Base-by-base conservation (phyloP, 2,888 invertebrate genomes). In the Heteromyza rotundicornis region DNA sequence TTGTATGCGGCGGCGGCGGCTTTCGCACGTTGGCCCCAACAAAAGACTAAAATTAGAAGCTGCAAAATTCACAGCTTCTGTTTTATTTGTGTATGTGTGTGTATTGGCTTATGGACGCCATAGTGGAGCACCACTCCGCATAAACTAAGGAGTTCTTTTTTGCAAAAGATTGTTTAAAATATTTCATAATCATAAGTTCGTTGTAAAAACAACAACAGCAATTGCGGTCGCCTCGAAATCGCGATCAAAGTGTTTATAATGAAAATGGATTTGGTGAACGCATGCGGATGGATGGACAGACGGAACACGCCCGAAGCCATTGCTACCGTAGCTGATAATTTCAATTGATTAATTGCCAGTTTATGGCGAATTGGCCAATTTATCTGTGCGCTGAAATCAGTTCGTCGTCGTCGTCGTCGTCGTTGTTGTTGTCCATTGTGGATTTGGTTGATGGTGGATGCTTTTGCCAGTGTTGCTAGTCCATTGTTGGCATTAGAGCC, bases 271-370 rank as follows among this genome's bases (percentile, higher is more conserved):
- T 65, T 23, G 19, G 14, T 27, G 57, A 63, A 62, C 66, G 64
- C 64, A 66, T 60, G 62, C 57, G 62, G 44, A 58, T n/a, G 2
- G 40, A n/a, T 7, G 40, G 5, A n/a, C 40, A n/a, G 16, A n/a
- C n/a, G 40, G 47, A 60, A 55, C 40, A 65, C 65, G 66, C 68
- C 64, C 60, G 63, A 47, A 67, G 70, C 68, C 50, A 63, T 61
- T 63, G 70, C 68, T 68, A 70, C 70, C 66, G 70, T 12, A 57
- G 19, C 27, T 32, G 32, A 27, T 32, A 32, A 27, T 53, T 53
- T 32, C 24, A 32, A 69, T 69, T 69, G 69, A 69, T 69, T 69
- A 69, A 69, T 69, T 69, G 67, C 69, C 68, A 65, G 66, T 68
- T 67, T 69, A 69, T 68, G 61, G 64, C 64, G 67, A 68, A 67